phyloP scores from a whole-genome alignment of 2,797 vertebrate species.

The Periparus ater region DNA sequence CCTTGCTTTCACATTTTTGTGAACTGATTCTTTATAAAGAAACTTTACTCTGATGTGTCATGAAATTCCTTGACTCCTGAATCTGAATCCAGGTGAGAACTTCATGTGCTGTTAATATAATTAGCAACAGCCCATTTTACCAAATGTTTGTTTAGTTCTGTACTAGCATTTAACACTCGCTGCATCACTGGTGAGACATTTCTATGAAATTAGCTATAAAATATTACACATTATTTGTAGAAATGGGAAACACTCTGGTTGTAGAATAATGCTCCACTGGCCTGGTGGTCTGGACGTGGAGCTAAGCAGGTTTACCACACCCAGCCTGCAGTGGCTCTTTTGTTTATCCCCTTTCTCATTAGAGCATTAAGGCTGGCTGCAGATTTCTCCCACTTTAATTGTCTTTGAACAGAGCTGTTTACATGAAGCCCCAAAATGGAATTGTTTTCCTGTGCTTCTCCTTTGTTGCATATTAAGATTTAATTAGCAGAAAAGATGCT shows the following conservation, averaged over 20 bases:
- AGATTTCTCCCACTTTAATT: not conserved
- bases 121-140: not conserved
- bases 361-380: not conserved
- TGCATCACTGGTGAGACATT: not conserved
- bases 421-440: not conserved
- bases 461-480: constrained; percentile 48
- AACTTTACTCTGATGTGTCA: not conserved
- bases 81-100: not conserved
- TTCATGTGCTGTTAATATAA: not conserved
- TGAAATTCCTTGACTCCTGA: not conserved
- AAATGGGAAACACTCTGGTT: not conserved
- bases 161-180: not conserved
- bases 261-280: not conserved
- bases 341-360: not conserved
- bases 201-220: not conserved
- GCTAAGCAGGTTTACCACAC: not conserved
- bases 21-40: not conserved
- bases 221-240: not conserved
- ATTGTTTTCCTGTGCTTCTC: constrained; percentile 45
- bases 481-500: constrained; percentile 37
- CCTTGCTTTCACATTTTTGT: not conserved
- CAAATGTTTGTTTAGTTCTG: not conserved
- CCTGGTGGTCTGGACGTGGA: not conserved
- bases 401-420: not conserved
- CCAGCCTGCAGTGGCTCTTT: not conserved